Percentiles rank a stretch among this genome's conserved stretches.
phyloP scores from a whole-genome alignment of 2,888 invertebrate species.

The Rhagophthalmus giganteus region DNA sequence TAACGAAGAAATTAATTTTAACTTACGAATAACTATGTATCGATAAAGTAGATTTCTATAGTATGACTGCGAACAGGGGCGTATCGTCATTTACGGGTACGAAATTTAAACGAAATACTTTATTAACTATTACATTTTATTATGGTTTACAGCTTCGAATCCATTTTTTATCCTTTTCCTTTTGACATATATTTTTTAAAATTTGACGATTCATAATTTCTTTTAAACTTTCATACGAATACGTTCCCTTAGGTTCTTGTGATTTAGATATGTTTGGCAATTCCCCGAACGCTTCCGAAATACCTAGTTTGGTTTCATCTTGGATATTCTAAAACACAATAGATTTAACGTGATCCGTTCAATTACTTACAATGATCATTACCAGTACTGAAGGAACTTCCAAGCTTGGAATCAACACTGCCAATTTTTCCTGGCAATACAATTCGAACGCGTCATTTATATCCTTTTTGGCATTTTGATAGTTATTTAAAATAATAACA shows the following conservation, averaged over 20 bases:
- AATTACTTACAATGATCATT: neutral
- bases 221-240: constrained; percentile 24
- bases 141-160: constrained; percentile 25
- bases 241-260: neutral
- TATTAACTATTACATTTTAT: neutral
- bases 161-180: constrained; percentile 23
- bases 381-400: constrained; percentile 1
- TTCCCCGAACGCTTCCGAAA: neutral
- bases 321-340: neutral
- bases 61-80: no score
- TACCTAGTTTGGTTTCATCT: neutral
- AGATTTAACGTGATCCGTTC: neutral
- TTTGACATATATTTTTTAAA: constrained; percentile 11
- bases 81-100: no score
- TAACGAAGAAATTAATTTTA: no score
- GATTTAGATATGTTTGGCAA: neutral
- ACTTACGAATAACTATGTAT: neutral
- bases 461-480: constrained; percentile 40
- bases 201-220: constrained; percentile 20
- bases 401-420: constrained; percentile 9
- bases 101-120: no score
- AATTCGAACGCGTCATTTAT: constrained; percentile 44
- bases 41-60: no score
- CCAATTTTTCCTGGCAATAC: constrained; percentile 41
- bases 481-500: constrained; percentile 40